Evolutionary conservation across 1,140 invertebrate genomes (phyloP).

Genomic region (Anastrepha ludens): DNA sequence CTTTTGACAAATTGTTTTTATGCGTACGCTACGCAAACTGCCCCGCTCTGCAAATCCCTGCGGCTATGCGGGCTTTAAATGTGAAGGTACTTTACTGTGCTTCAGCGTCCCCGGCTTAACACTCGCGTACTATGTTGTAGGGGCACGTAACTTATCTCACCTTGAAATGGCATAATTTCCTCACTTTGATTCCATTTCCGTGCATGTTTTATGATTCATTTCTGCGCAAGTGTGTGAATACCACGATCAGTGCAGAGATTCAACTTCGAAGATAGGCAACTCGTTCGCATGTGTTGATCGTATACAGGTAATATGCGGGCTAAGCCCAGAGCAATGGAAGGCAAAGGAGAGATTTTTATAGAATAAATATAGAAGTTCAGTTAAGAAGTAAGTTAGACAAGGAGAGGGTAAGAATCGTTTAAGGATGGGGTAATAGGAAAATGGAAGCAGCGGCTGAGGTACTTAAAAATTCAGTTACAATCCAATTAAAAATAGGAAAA

Average conservation of each 20-base stretch:
- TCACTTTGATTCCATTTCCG: slow-evolving; percentile 47
- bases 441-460: no score
- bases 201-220: slow-evolving; percentile 20
- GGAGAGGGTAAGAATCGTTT: no score
- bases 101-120: background rate
- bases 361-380: no score
- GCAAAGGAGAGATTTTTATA: no score
- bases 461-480: no score
- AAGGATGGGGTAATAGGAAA: no score
- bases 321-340: background rate
- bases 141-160: slow-evolving; percentile 35
- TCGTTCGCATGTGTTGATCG: background rate
- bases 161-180: slow-evolving; percentile 48
- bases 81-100: background rate
- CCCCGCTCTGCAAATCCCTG: background rate
- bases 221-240: background rate
- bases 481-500: no score
- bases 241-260: background rate
- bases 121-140: background rate
- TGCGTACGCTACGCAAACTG: slow-evolving; percentile 34
- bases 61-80: background rate
- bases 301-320: background rate
- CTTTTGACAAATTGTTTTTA: slow-evolving; percentile 58
- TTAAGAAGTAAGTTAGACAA: no score
- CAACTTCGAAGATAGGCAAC: background rate